Percentiles rank a stretch among this genome's conserved stretches.
phyloP scores from a whole-genome alignment of 30 jellyfish, hydroid and myxozoan genomes.

The Hydra vulgaris region DNA sequence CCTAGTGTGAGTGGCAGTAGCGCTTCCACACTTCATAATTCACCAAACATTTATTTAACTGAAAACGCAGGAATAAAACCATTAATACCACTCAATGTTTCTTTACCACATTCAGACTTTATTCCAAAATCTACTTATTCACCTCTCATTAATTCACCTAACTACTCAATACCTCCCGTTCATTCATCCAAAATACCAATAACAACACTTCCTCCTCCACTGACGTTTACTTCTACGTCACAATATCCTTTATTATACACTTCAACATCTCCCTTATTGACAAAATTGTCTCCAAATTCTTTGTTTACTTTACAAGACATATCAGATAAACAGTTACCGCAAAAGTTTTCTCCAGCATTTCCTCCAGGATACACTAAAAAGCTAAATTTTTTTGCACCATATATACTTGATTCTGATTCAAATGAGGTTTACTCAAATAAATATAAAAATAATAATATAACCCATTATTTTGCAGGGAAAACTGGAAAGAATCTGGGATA shows the following conservation, averaged over 20 bases:
- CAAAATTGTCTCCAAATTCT: conserved; percentile 25
- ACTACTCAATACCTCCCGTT: conserved; percentile 14
- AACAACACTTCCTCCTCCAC: conserved; percentile 26
- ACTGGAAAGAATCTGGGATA: neutral
- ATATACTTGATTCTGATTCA: neutral
- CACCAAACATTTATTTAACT: conserved; percentile 1
- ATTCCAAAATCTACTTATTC: conserved; percentile 20
- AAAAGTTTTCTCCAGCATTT: conserved; percentile 28
- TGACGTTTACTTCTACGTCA: conserved; percentile 19
- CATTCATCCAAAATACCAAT: conserved; percentile 18
- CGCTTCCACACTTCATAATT: neutral
- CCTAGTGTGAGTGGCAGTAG: conserved; percentile 29
- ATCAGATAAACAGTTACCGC: conserved; percentile 21
- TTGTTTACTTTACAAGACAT: neutral
- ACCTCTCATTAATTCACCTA: conserved; percentile 17
- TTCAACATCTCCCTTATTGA: conserved; percentile 43
- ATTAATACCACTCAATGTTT: conserved; percentile 13
- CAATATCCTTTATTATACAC: conserved; percentile 14
- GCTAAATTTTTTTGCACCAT: neutral
- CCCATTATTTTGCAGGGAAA: neutral
- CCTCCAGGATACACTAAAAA: neutral
- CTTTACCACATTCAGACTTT: neutral
- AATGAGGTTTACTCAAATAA: neutral
- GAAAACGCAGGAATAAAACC: conserved; percentile 13
- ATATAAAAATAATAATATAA: neutral